Evolutionary conservation across 2,797 vertebrate species (phyloP), one percentile per base, ranked within the genome.

Genomic region (Hippoglossus hippoglossus): DNA sequence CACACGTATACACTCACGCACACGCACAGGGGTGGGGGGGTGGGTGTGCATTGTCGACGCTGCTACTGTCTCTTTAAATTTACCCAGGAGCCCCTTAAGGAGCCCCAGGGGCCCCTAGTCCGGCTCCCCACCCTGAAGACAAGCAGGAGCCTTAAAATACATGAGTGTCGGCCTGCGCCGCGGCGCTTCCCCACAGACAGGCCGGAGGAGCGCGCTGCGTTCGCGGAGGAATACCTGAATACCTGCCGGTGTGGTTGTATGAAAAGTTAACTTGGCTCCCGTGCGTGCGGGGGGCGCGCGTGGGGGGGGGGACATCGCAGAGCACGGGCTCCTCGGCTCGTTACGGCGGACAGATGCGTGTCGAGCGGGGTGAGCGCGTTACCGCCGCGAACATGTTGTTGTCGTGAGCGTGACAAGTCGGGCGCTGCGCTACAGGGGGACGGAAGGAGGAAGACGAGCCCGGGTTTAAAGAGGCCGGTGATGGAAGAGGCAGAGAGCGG

Each of bases 21-120:
- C 60, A 81, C 80, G 77, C 78, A 85, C 88, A 82, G 81, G 28
- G 19, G n/a, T n/a, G n/a, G 31, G 63, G 73, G 81, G 82, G 86
- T 88, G 82, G 81, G 78, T 80, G 83, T 79, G 87, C 87, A 71
- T 85, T 79, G 82, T 83, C 71, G 82, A 82, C 87, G 84, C 90
- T 86, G 94, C 86, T 95, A 94, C 96, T 97, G 95, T 95, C 95
- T 96, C 96, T 97, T 98, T 97, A 98, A 98, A 97, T 97, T 97
- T 97, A 97, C 97, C 96, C 96, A 97, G 97, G 97, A 97, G 97
- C 97, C 96, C 96, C 95, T 96, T 95, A 97, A 97, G 97, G 96
- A 97, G 96, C 97, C 96, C 96, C 96, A 97, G 96, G 97, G 97
- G 96, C 96, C 97, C 96, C 96, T 94, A 95, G 95, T 95, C 93